Evolutionary conservation across 2,797 vertebrate genomes (phyloP).

Genomic region (Acrossocheilus wenchowensis): DNA sequence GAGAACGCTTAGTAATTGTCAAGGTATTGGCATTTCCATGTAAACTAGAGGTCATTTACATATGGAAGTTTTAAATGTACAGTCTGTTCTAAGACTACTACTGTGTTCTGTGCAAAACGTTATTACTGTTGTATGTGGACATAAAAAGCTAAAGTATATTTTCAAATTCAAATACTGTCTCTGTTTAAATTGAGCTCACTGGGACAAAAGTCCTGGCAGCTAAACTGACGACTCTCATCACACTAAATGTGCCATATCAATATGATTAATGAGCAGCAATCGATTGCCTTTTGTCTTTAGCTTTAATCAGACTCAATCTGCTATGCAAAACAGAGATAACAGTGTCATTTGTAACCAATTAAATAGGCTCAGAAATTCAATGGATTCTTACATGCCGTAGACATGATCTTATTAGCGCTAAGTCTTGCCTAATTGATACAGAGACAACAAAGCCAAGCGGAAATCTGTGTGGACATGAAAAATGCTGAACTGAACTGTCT

Average conservation of each 20-base stretch:
- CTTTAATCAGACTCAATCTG: conserved; percentile 57
- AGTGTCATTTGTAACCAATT: conserved; percentile 54
- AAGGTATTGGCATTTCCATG: background rate
- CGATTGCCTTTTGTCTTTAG: conserved; percentile 54
- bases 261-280: conserved; percentile 59
- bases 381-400: conserved; percentile 29
- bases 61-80: background rate
- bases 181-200: conserved; percentile 26
- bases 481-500: conserved; percentile 33
- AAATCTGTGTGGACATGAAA: conserved; percentile 19
- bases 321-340: conserved; percentile 51
- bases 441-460: conserved; percentile 30
- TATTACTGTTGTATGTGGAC: conserved; percentile 45
- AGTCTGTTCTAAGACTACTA: background rate
- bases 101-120: conserved; percentile 32
- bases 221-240: conserved; percentile 36
- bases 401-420: conserved; percentile 42
- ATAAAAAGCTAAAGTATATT: conserved; percentile 28
- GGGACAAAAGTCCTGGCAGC: background rate
- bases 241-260: conserved; percentile 48
- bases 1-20: background rate
- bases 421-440: conserved; percentile 36
- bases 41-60: background rate
- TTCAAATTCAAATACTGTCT: conserved; percentile 52
- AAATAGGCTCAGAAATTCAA: conserved; percentile 53